Evolutionary conservation across 2,797 vertebrate species (phyloP).

Genomic region (Spizella passerina): DNA sequence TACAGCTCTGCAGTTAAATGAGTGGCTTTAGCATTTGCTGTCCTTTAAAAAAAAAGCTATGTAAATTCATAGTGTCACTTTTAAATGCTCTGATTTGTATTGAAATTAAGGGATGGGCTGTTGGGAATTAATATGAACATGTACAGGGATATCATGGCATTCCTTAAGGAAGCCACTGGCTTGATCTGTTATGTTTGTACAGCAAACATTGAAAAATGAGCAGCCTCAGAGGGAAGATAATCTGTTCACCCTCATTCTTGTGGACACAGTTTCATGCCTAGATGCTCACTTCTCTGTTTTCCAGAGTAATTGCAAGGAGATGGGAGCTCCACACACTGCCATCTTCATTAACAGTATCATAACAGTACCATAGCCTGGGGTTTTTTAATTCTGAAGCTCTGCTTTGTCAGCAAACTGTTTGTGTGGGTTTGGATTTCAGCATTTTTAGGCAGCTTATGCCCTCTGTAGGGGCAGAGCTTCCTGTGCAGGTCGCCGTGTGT

Average conservation of each 20-base stretch:
- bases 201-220: neutral
- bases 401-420: neutral
- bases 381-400: neutral
- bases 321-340: neutral
- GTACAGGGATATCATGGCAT: neutral
- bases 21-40: neutral
- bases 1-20: neutral
- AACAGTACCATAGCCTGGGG: accelerated
- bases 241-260: neutral
- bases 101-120: neutral
- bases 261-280: neutral
- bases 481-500: neutral
- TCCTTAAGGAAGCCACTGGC: neutral
- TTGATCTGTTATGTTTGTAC: neutral
- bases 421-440: accelerated
- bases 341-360: neutral
- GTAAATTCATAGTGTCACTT: neutral
- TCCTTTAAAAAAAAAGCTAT: neutral
- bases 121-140: neutral
- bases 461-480: neutral
- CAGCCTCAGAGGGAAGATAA: neutral
- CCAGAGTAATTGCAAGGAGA: neutral
- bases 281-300: neutral
- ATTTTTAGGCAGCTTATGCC: neutral
- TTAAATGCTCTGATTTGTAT: neutral